A percentile compares a stretch with the other conserved stretches of the same genome.
These are phyloP conservation scores for Gobiocypris rarus DNA, from an alignment of 2,113 vertebrate species.

Conservation along the genomic window DNA sequence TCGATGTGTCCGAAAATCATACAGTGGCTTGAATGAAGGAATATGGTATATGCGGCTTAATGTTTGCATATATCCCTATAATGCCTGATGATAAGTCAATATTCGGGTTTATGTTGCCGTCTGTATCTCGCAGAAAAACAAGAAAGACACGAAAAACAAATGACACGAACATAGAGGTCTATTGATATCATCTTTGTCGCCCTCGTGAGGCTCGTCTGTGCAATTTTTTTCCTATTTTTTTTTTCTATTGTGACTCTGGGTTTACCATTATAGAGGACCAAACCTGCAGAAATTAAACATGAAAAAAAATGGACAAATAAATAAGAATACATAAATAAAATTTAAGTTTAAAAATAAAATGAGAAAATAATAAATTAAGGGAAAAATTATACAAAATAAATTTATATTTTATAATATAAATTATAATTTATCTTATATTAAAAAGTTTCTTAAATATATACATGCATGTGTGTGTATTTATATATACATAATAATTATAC, in stretches of 20 bases:
- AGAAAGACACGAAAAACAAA: background rate
- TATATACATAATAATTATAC: too few species aligned
- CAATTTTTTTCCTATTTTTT: background rate
- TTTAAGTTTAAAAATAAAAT: too few species aligned
- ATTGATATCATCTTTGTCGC: background rate
- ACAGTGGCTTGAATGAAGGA: background rate
- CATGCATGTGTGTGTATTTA: too few species aligned
- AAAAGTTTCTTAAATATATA: too few species aligned
- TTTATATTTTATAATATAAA: too few species aligned
- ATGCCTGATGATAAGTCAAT: background rate
- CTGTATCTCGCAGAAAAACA: background rate
- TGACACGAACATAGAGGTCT: background rate
- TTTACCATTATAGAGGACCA: too few species aligned
- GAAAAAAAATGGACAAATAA: too few species aligned
- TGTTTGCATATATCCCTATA: background rate
- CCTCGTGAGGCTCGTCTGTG: background rate
- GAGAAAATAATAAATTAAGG: too few species aligned
- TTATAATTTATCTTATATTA: too few species aligned
- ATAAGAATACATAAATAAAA: too few species aligned
- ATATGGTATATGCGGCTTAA: background rate
- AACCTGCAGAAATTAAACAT: too few species aligned
- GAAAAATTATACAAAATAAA: too few species aligned
- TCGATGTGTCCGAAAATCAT: background rate
- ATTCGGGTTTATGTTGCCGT: background rate
- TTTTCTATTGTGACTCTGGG: background rate